Percentiles rank a stretch among this genome's conserved stretches.
phyloP scores from a whole-genome alignment of 2,113 vertebrate species.

The Mastomys natalensis region DNA sequence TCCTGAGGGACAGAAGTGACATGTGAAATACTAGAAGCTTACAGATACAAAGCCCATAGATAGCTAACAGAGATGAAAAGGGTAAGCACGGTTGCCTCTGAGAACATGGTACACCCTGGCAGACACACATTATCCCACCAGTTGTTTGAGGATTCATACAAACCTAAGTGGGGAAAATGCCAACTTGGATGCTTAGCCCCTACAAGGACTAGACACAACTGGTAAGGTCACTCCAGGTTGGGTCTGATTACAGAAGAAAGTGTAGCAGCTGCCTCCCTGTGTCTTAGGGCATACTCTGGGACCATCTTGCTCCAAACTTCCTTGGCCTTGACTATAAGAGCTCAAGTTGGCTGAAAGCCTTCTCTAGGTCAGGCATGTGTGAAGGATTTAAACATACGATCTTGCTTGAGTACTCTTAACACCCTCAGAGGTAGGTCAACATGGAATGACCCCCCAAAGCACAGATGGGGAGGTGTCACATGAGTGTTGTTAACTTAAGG shows the following conservation, averaged over 20 bases:
- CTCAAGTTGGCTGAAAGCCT: neutral
- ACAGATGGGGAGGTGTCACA: neutral
- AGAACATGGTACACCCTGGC: neutral
- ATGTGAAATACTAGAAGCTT: neutral
- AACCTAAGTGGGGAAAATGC: neutral
- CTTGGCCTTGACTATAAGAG: neutral
- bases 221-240: neutral
- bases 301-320: neutral
- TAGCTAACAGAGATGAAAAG: neutral
- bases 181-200: neutral
- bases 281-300: neutral
- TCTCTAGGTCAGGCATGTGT: neutral
- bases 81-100: neutral
- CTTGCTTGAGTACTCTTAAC: neutral
- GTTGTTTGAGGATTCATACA: neutral
- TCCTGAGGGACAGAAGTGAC: neutral
- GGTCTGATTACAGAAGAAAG: neutral
- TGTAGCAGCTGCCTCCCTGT: neutral
- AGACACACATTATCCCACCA: neutral
- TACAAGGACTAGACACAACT: neutral
- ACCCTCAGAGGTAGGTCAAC: neutral
- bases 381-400: neutral
- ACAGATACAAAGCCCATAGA: neutral
- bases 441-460: neutral
- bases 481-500: neutral